Evolutionary conservation across 2,888 invertebrate species (phyloP).

Genomic region (Papilio demoleus): DNA sequence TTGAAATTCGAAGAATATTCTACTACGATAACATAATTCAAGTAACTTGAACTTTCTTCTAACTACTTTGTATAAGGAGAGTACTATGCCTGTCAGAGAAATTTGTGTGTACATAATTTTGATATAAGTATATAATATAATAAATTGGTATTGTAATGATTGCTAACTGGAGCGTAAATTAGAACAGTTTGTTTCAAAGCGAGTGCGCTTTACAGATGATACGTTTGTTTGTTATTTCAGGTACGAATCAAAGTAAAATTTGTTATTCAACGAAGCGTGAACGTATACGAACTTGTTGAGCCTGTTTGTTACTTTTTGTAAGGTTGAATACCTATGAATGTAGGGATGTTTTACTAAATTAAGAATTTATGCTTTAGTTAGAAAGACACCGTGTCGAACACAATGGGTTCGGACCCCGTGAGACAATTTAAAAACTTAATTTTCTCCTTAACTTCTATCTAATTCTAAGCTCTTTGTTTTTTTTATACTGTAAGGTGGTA

Average conservation of each 20-base stretch:
- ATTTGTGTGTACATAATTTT: neutral
- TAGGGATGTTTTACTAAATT: neutral
- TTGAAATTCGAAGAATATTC: no score
- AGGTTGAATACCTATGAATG: neutral
- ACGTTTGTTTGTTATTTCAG: neutral
- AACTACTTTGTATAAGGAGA: no score
- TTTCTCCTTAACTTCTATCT: no score
- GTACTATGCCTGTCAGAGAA: no score
- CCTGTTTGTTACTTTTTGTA: conserved; percentile 8
- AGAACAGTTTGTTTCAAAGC: conserved; percentile 21
- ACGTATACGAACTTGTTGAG: neutral
- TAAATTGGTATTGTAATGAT: conserved; percentile 19
- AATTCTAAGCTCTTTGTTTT: no score
- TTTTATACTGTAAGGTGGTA: no score
- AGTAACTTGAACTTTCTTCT: no score
- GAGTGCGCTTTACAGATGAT: conserved; percentile 16
- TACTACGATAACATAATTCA: no score
- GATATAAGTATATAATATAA: neutral
- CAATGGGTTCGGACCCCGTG: no score
- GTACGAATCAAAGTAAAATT: conserved; percentile 15
- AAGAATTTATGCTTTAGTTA: neutral
- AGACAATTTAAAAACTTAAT: no score
- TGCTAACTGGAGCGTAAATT: conserved; percentile 13
- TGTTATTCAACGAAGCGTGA: conserved; percentile 1
- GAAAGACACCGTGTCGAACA: no score